These are phyloP conservation scores for Eupsittula cactorum DNA, from an alignment of 2,113 vertebrate species.

Conservation along the genomic window DNA sequence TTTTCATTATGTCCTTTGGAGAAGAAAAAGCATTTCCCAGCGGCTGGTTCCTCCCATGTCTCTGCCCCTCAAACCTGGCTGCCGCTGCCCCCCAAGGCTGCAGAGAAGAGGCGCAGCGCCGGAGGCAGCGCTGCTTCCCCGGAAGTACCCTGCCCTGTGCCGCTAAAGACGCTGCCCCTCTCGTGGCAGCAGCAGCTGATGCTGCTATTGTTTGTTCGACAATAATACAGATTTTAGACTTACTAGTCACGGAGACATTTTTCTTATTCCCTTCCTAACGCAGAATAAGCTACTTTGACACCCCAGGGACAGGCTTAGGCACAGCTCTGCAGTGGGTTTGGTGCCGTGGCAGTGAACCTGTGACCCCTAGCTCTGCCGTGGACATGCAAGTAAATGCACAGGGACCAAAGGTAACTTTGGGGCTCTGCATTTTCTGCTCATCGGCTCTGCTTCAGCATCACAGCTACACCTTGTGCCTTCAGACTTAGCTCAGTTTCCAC, in stretches of 20 bases:
- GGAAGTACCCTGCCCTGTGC: background rate
- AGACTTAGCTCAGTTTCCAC: background rate
- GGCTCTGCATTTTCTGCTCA: background rate
- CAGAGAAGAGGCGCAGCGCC: rapidly evolving
- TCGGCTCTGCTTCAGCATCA: background rate
- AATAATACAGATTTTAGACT: constrained; percentile 63
- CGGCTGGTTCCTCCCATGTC: background rate
- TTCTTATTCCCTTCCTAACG: constrained; percentile 37
- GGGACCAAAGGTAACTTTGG: background rate
- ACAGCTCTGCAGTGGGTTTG: constrained; percentile 16
- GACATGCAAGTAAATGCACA: constrained; percentile 8
- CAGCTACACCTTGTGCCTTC: constrained; percentile 7
- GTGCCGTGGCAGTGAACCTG: background rate
- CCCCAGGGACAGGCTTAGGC: constrained; percentile 37
- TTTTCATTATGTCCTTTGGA: background rate
- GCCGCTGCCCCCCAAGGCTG: background rate
- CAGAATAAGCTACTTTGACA: constrained; percentile 42
- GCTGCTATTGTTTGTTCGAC: constrained; percentile 57
- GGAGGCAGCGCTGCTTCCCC: background rate
- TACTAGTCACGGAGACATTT: constrained; percentile 54
- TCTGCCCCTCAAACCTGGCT: background rate
- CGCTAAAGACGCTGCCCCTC: background rate
- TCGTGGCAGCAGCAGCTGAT: constrained; percentile 56
- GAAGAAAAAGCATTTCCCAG: background rate
- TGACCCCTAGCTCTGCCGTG: constrained; percentile 35